A percentile compares a stretch with the other conserved stretches of the same genome.
Conservation (phyloP, 2,888 invertebrate species). For the Epinotia brunnichana region DNA sequence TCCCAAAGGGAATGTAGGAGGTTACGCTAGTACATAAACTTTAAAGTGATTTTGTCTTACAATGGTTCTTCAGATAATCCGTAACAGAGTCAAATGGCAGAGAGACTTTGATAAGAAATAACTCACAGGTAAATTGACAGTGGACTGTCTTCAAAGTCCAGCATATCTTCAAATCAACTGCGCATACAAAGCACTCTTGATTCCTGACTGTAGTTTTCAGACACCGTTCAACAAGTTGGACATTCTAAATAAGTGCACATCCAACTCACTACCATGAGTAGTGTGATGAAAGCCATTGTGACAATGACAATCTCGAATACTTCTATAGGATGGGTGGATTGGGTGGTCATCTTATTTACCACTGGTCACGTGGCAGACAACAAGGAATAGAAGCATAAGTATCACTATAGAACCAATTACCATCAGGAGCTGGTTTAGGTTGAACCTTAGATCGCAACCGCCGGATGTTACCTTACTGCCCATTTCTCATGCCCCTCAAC, state of each 20-base stretch:
- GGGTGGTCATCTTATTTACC: slow-evolving; percentile 52
- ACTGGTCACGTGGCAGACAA: slow-evolving; percentile 70
- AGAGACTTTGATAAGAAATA: neutral
- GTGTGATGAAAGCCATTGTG: slow-evolving; percentile 66
- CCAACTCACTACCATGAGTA: slow-evolving; percentile 69
- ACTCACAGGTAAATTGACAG: neutral
- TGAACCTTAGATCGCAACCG: slow-evolving; percentile 57
- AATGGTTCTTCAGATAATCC: neutral
- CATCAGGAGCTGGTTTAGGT: slow-evolving; percentile 69
- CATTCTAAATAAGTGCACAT: slow-evolving; percentile 69
- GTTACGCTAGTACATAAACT: neutral
- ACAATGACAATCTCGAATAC: slow-evolving; percentile 63
- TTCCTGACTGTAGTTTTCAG: neutral
- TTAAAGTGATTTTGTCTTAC: neutral
- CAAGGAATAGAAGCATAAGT: slow-evolving; percentile 64
- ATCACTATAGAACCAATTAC: slow-evolving; percentile 69
- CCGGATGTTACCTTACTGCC: slow-evolving; percentile 46
- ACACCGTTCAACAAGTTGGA: neutral
- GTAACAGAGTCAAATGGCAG: neutral
- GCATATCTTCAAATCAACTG: no score
- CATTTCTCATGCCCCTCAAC: slow-evolving; percentile 47
- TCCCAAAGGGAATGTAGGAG: neutral
- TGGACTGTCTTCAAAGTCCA: neutral
- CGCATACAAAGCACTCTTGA: neutral
- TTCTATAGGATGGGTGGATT: slow-evolving; percentile 62